A percentile compares a stretch with the other conserved stretches of the same genome.
Evolutionary conservation across 2,113 vertebrate genomes (phyloP).

Genomic region (Zapus hudsonius): DNA sequence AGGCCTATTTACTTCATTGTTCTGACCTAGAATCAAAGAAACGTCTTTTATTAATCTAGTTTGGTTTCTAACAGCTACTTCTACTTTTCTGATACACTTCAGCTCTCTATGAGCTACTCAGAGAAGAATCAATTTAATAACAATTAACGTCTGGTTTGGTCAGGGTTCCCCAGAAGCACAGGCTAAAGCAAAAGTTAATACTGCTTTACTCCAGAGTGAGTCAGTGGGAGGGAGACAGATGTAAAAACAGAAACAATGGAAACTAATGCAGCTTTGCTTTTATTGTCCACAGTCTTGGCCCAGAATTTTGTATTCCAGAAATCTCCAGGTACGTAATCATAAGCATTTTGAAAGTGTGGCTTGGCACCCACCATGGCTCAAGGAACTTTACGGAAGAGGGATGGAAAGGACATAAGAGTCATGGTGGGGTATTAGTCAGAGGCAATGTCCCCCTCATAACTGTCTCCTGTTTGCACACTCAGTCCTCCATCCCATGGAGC

Average conservation of each 20-base stretch:
- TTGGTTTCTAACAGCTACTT: background rate
- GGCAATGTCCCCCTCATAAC: too few species aligned
- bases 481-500: too few species aligned
- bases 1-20: background rate
- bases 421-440: too few species aligned
- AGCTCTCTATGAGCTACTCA: background rate
- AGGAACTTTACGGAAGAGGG: too few species aligned
- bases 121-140: conserved; percentile 31
- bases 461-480: too few species aligned
- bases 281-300: background rate
- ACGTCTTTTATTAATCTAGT: conserved; percentile 19
- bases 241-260: background rate
- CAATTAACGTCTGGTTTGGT: background rate
- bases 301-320: conserved; percentile 60
- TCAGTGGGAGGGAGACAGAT: background rate
- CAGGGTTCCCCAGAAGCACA: conserved; percentile 19
- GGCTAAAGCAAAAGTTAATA: background rate
- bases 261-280: conserved; percentile 46
- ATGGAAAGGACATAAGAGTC: too few species aligned
- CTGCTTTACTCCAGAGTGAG: background rate
- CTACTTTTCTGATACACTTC: background rate
- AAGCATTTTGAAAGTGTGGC: conserved; percentile 11
- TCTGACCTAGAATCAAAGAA: conserved; percentile 3
- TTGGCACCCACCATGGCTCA: too few species aligned
- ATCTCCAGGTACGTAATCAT: conserved; percentile 11